phyloP scores from a whole-genome alignment of 2,113 vertebrate species.

The sheep (Ovis aries) region ARS-UI_Ramb_v3.0 NC_056060.1:87869501-87870000 shows the following conservation, averaged over 20 bases:
- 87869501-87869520: neutral
- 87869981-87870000: neutral
- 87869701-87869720: neutral
- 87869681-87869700: neutral
- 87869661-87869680: neutral
- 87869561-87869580: neutral
- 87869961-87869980: neutral
- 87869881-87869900: neutral
- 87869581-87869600: neutral
- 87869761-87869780: neutral
- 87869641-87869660: neutral
- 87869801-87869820: neutral
- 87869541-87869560: neutral
- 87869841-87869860: neutral
- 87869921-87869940: neutral
- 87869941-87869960: neutral
- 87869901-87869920: neutral
- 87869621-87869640: neutral
- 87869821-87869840: neutral
- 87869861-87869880: neutral
- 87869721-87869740: neutral
- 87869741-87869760: neutral
- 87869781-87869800: fast-evolving
- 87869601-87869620: neutral
- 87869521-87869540: neutral